A percentile compares a stretch with the other conserved stretches of the same genome.
Conservation (phyloP, 2,113 vertebrate species). For the Pandion haliaetus region DNA sequence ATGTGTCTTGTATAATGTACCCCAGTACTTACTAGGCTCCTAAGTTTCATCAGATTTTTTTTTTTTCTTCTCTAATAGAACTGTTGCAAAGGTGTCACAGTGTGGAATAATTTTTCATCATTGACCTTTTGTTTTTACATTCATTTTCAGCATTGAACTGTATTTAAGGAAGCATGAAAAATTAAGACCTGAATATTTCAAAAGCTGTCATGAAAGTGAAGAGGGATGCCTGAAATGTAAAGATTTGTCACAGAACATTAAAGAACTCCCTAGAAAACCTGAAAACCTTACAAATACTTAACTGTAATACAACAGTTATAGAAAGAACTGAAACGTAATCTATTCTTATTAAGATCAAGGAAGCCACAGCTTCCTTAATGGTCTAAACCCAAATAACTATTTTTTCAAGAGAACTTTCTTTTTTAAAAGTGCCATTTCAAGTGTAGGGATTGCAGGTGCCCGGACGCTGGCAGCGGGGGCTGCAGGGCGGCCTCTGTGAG, state of each 20-base stretch:
- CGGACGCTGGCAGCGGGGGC: too few species aligned
- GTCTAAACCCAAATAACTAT: neutral
- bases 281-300: neutral
- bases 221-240: neutral
- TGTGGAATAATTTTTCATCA: neutral
- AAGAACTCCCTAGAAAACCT: neutral
- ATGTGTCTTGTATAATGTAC: neutral
- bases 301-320: neutral
- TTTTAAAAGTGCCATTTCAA: neutral
- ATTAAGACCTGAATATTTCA: neutral
- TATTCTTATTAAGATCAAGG: neutral
- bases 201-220: neutral
- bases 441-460: fast-evolving
- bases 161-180: neutral
- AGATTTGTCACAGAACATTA: neutral
- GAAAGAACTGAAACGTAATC: neutral
- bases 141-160: neutral
- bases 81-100: neutral
- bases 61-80: neutral
- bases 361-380: neutral
- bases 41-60: neutral
- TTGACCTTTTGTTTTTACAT: neutral
- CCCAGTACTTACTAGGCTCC: neutral
- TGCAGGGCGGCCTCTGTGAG: neutral
- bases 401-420: neutral